Base-by-base conservation (phyloP, 1,140 invertebrate genomes). In the Carposina sasakii region DNA sequence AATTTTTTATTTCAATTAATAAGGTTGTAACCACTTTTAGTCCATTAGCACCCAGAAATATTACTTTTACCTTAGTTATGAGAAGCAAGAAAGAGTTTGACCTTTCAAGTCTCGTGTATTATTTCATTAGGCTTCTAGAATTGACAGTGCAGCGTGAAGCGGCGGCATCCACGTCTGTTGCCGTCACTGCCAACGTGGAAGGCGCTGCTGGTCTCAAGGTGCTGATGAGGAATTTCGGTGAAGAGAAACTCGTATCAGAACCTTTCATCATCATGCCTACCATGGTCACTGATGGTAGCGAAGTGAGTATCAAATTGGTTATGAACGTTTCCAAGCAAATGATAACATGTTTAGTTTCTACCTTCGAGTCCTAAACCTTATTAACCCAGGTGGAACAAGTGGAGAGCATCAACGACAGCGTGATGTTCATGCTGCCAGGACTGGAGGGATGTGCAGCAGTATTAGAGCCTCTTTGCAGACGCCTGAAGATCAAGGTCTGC, bases 401-500 rank as follows among this genome's bases (percentile, higher is more conserved):
- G 8, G 77, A 70, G 10, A 62, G 48, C 54, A 56, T 86, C 52
- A 58, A 72, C 41, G 63, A 85, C 40, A 52, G 56, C 39, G 57
- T 76, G 21, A 82, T 92, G 52, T 94, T 95, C 69, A 87, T 95
- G 53, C 76, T 96, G 28, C 94, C 94, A 44, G 93, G 94, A 13
- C 83, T 96, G 33, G 95, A 96, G 86, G 94, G 94, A 13, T 88
- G 89, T 39, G 88, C 89, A 0, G 62, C 85, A 1, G 85, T 87
- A 0, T 57, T 94, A 60, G 86, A 89, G 63, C 74, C 87, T 2
- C 59, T 93, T 1, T 87, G 88, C 33, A 76, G 74, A 5, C 83
- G 90, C 31, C 67, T 94, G 20, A 84, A 88, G 50, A 84, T 85
- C 51, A 89, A 91, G 53, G 87, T 89, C 1, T 89, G 90, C 70